A percentile compares a stretch with the other conserved stretches of the same genome.
Conservation (phyloP, 2,797 vertebrate species). For the Varecia variegata region DNA sequence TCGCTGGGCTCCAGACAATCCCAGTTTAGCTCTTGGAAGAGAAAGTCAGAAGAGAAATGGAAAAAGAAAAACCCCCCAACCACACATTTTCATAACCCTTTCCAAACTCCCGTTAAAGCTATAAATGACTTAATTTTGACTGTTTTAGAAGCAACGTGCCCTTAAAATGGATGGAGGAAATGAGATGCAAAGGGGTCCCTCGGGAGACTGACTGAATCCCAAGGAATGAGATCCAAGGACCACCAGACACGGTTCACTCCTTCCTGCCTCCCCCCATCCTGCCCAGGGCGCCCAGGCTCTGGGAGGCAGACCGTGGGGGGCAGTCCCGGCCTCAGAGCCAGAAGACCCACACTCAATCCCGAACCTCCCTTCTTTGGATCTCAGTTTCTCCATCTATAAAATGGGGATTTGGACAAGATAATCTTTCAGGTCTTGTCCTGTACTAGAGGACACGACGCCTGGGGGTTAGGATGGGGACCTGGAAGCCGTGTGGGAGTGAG, state of each 20-base stretch:
- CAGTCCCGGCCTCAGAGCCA: background rate
- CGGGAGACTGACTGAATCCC: background rate
- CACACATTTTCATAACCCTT: slow-evolving; percentile 36
- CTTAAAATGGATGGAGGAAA: slow-evolving; percentile 45
- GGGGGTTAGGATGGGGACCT: background rate
- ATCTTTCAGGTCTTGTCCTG: background rate
- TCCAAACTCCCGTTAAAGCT: slow-evolving; percentile 16
- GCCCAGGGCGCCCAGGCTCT: background rate
- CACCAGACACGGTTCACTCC: background rate
- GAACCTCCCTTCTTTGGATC: background rate
- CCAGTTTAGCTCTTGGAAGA: slow-evolving; percentile 16
- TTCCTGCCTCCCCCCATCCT: background rate
- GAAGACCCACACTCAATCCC: background rate
- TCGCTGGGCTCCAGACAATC: background rate
- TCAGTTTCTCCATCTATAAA: background rate
- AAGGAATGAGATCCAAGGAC: background rate
- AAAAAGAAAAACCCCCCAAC: slow-evolving; percentile 16
- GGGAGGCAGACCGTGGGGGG: accelerated
- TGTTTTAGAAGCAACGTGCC: slow-evolving; percentile 58
- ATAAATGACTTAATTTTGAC: slow-evolving; percentile 59
- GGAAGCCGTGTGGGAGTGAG: background rate
- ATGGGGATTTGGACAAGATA: background rate
- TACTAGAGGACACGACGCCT: background rate
- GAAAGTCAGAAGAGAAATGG: slow-evolving; percentile 34
- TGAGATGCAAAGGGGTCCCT: background rate